Base-by-base conservation (phyloP, 2,888 invertebrate genomes). In the Pandemis cinnamomeana region DNA sequence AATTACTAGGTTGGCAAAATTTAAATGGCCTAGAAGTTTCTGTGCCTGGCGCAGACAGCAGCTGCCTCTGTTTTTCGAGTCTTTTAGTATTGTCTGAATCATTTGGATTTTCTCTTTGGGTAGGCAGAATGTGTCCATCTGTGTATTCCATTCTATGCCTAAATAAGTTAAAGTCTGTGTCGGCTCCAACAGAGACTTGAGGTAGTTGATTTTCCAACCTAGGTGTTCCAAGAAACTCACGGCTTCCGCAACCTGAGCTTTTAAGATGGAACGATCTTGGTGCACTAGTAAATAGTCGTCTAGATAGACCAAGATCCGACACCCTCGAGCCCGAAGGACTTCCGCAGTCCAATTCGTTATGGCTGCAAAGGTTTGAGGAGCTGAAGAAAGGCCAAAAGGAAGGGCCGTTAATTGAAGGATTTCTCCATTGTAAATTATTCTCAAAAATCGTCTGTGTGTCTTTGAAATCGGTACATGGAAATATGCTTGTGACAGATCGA, bases 381-480 rank as follows among this genome's bases (percentile, higher is more conserved):
- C 68, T 5, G 71, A 74, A 69, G 75, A 61, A 4, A 69, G 61
- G 48, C 61, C 69, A 10, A 69, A 69, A 4, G 69, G 69, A 58
- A 72, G 55, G 10, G 61, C 44, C 6, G 75, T 71, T 44, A 77
- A 42, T 46, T 75, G 75, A 3, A 71, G 27, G 0, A 72, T 8
- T 53, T 68, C 51, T 0, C 61, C 27, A 7, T 72, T 20, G 71
- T 76, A 13, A 8, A 48, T 4, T 10, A 69, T 15, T 36, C 48
- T 13, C 7, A 48, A 15, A 10, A 61, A 61, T 7, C 69, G 27
- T 36, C 69, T 27, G 60, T 61, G 69, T 1, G 5, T 10, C 15
- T 44, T 36, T 7, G n/a, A 10, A n/a, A 64, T 71, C 46, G 71
- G 64, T 0, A 71, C 8, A 13, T 71, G 71, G n/a, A n/a, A n/a